Evolutionary conservation across 2,888 invertebrate species (phyloP).

Genomic region (Ctena decussata): DNA sequence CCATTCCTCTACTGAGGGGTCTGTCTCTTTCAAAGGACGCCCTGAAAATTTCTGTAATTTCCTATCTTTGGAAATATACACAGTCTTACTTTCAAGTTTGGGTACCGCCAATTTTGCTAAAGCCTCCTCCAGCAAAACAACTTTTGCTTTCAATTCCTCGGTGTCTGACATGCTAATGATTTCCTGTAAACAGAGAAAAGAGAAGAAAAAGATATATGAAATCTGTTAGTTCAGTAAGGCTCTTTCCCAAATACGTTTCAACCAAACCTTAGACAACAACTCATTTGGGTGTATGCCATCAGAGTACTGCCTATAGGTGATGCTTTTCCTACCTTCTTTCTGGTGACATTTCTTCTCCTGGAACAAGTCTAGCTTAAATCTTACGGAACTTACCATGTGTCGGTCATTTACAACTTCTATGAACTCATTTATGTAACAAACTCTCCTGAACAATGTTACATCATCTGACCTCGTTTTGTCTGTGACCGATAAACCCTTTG

Average conservation of each 20-base stretch:
- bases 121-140: neutral
- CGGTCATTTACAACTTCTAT: neutral
- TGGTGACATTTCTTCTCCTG: neutral
- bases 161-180: neutral
- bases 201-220: neutral
- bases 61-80: slow-evolving; percentile 22
- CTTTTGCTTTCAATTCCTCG: neutral
- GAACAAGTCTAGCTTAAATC: neutral
- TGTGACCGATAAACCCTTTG: neutral
- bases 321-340: neutral
- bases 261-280: neutral
- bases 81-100: neutral
- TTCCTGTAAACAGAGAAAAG: neutral
- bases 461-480: neutral
- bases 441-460: neutral
- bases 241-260: neutral
- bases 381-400: neutral
- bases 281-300: neutral
- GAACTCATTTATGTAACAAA: neutral
- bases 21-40: neutral
- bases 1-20: slow-evolving; percentile 25
- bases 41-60: slow-evolving; percentile 34
- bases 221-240: neutral
- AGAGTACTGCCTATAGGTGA: neutral
- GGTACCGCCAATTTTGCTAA: neutral